These are phyloP conservation scores for Chesias legatella DNA, from an alignment of 2,888 invertebrate genomes.

Conservation along the genomic window DNA sequence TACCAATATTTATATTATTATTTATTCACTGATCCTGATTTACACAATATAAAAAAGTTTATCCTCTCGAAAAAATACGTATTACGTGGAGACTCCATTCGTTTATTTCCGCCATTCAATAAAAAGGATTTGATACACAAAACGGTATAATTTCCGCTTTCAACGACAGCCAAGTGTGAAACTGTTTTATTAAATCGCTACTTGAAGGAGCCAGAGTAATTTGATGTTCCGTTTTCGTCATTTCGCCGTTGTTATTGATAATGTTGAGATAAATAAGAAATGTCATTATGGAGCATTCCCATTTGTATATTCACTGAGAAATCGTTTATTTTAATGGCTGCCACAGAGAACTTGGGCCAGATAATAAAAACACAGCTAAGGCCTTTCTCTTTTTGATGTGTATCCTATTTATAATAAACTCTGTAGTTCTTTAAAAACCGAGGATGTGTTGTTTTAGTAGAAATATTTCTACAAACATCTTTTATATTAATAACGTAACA, in stretches of 20 bases:
- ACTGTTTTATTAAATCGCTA: slow-evolving; percentile 53
- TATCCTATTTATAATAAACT: no score
- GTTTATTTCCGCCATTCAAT: slow-evolving; percentile 40
- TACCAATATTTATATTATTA: neutral
- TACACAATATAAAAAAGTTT: no score
- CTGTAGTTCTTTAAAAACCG: no score
- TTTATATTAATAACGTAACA: no score
- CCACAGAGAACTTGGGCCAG: no score
- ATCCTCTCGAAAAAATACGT: slow-evolving; percentile 7
- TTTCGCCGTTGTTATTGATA: slow-evolving; percentile 30
- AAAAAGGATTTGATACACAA: slow-evolving; percentile 45
- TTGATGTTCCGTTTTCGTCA: slow-evolving; percentile 30
- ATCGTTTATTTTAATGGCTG: neutral
- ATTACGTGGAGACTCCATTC: slow-evolving; percentile 26
- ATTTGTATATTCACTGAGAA: slow-evolving; percentile 4
- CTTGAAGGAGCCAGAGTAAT: slow-evolving; percentile 37
- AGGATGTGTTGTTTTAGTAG: no score
- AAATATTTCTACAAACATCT: no score
- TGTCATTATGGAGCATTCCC: slow-evolving; percentile 19
- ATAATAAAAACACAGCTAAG: no score
- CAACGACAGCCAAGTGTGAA: slow-evolving; percentile 46
- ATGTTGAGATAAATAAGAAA: slow-evolving; percentile 16
- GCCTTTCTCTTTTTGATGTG: no score
- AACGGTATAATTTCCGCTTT: slow-evolving; percentile 52
- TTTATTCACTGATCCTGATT: no score